These are phyloP conservation scores for Neodiprion virginianus DNA, from an alignment of 1,140 invertebrate genomes.

Conservation along the genomic window DNA sequence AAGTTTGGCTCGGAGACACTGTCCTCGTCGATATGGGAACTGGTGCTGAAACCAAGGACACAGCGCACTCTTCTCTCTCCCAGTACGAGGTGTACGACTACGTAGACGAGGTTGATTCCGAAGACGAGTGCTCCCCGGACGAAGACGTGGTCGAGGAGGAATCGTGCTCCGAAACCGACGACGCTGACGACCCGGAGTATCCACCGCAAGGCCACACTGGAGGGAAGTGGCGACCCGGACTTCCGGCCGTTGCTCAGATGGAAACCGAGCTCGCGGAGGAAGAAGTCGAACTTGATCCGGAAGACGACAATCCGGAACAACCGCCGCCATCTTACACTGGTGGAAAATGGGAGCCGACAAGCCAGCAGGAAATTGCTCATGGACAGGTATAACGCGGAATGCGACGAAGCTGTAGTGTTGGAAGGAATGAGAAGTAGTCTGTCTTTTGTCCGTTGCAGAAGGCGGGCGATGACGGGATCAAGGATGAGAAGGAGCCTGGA, in stretches of 20 bases:
- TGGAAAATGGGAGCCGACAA: slow-evolving; percentile 73
- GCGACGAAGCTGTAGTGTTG: background rate
- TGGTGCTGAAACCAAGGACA: slow-evolving; percentile 38
- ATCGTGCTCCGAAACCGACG: slow-evolving; percentile 53
- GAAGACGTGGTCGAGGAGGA: slow-evolving; percentile 52
- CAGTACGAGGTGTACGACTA: slow-evolving; percentile 50
- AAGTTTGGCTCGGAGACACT: slow-evolving; percentile 50
- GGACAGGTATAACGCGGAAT: slow-evolving; percentile 29
- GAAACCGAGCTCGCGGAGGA: slow-evolving; percentile 45
- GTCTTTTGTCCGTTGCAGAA: slow-evolving; percentile 36
- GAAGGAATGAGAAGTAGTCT: background rate
- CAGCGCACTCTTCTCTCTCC: slow-evolving; percentile 27
- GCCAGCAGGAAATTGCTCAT: slow-evolving; percentile 26
- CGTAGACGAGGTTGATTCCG: slow-evolving; percentile 68
- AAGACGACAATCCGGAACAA: slow-evolving; percentile 56
- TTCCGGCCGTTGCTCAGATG: slow-evolving; percentile 40
- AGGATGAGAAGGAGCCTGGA: slow-evolving; percentile 51
- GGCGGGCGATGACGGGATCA: slow-evolving; percentile 42
- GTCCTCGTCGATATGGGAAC: slow-evolving; percentile 47
- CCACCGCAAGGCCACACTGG: slow-evolving; percentile 62
- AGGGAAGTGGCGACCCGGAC: slow-evolving; percentile 72
- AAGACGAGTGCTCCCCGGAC: slow-evolving; percentile 54
- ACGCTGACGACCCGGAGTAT: slow-evolving; percentile 47
- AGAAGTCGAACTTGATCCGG: slow-evolving; percentile 37
- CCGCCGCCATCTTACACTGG: slow-evolving; percentile 71